Evolutionary conservation across 1,140 invertebrate genomes (phyloP), one percentile per base, ranked within the genome.

Genomic region (Euwallacea similis): DNA sequence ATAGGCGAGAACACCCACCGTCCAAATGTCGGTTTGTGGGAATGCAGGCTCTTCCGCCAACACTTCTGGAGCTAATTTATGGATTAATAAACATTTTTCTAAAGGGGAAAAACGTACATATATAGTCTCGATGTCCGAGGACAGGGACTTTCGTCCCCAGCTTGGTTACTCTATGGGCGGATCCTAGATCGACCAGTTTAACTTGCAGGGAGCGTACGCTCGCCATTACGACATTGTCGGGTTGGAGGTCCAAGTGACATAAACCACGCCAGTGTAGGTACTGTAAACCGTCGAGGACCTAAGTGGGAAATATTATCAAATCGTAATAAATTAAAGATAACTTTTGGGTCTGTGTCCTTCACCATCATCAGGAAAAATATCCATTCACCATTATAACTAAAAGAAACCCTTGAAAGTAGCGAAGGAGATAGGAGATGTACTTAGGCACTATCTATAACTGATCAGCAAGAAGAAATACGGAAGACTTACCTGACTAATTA

Each of bases 221-320:
- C 1, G 91, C 89, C 91, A 98, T 96, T 0, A 99, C 93, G n/a
- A 99, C 87, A 81, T 98, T 99, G 76, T 97, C 95, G 0, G 97
- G 97, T 81, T 98, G 95, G 13, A 99, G 84, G 81, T 99, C 94
- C 33, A 99, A 83, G 82, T 98, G 95, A 72, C 92, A 93, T 73
- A 94, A 90, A 0, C 93, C 95, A 78, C 93, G 86, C 91, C 95
- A 96, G 79, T 98, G 96, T 7, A 98, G 83, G 79, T 97, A 98
- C 79, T 97, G 93, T 7, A 97, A 80, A 0, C 88, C 95, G 80
- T 97, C 94, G 44, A 97, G 82, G 2, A 96, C 85, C 85, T 93
- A 74, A 4, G 4, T 33, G 21, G 21, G 21, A 33, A 33, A 33
- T 33, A 33, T 33, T 33, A 33, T 4, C 4, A 33, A 33, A 33